phyloP scores from a whole-genome alignment of 1,140 invertebrate genomes.

The Brachionus plicatilis region DNA sequence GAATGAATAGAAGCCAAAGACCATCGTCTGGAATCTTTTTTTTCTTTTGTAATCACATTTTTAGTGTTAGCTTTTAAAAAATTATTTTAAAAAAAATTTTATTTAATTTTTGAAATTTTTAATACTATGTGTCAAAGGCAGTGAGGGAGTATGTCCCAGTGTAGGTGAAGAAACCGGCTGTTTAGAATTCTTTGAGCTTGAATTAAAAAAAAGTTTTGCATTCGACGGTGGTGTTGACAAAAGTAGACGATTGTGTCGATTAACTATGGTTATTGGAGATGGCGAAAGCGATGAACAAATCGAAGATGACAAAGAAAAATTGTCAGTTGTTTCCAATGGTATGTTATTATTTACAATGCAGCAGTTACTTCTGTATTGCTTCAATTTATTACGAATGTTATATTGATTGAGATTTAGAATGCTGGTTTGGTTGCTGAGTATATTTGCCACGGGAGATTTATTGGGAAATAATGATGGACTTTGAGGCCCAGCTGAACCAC shows the following conservation, averaged over 20 bases:
- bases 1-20: constrained; percentile 28
- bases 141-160: not conserved
- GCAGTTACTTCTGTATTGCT: constrained; percentile 12
- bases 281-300: constrained; percentile 12
- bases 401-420: constrained; percentile 3
- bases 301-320: constrained; percentile 19
- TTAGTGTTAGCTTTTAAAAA: not conserved
- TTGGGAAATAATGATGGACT: not conserved
- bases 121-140: not conserved
- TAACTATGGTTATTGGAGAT: constrained; percentile 6
- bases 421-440: not conserved
- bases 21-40: constrained; percentile 18
- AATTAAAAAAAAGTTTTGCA: not conserved
- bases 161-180: not conserved
- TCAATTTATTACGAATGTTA: constrained; percentile 10
- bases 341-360: not conserved
- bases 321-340: not conserved
- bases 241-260: not conserved
- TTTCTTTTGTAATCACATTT: not conserved
- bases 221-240: constrained; percentile 19
- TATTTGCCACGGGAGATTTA: not conserved
- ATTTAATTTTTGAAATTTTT: not conserved
- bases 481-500: constrained; percentile 1
- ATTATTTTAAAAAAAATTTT: not conserved
- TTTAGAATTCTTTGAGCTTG: not conserved